Base-by-base conservation (phyloP, 2,888 invertebrate genomes). In the Psylliodes chrysocephalus region DNA sequence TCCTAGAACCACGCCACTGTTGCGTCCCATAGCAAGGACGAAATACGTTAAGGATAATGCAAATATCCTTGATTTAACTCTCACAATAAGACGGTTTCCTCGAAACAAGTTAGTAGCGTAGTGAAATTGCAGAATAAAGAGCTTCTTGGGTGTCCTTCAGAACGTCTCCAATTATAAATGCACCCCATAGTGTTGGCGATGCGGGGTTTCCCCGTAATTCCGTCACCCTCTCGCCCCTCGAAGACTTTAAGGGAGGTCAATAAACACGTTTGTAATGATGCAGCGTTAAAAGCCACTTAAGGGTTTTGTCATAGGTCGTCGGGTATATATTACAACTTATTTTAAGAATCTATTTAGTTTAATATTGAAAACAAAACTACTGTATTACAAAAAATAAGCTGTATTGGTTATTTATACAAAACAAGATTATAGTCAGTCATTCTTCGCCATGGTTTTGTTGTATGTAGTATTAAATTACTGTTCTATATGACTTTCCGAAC, bases 71-170 rank as follows among this genome's bases (percentile, higher is more conserved):
- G 69, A 71, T 72, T 74, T 71, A 73, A 70, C 70, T 70, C 66
- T 54, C 46, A 73, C 73, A 72, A 73, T 71, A 62, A 66, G 66
- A 53, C 67, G 61, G 60, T 68, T 70, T 66, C 63, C 63, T 64
- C 40, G 63, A 63, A 70, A 69, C 70, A 63, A 68, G 72, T 72
- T 72, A 68, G 71, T 71, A 69, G 70, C 71, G 70, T 72, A 65
- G 62, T 69, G 71, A 72, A 73, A 75, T 74, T 72, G 71, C 60
- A 55, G 72, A 67, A 75, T 73, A 72, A 73, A 75, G 74, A 71
- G 75, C 71, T 71, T 69, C 51, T 47, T 51, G 19, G 67, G 40
- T 68, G 71, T 72, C 72, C 72, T 72, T 66, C 70, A 72, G 70
- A n/a, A 69, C 71, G 59, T 54, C 64, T 69, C 64, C 72, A 73